Evolutionary conservation across 2,888 invertebrate genomes (phyloP), one percentile per base, ranked within the genome.

Genomic region (Formica aserva): DNA sequence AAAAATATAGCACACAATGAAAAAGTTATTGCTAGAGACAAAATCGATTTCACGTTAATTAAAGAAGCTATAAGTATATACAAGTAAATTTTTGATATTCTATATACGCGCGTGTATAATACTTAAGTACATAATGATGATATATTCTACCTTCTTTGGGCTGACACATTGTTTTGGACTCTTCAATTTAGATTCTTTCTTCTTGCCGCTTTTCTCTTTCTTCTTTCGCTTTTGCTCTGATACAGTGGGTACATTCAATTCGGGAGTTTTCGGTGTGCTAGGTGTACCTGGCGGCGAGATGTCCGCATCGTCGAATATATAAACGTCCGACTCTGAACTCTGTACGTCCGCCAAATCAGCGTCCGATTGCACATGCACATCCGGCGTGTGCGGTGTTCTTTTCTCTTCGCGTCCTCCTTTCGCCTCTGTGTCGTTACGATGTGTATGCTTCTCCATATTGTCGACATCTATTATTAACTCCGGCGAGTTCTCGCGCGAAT

Each of bases 211-310:
- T 91, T 95, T 96, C 91, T 96, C 96, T 90, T 96, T 96, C 91
- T 96, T 96, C 90, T 95, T 95, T 94, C 96, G 96, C 66, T 94
- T 95, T 72, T 93, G 94, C 15, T 94, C 95, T 0, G 84, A 69
- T 92, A 96, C 95, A 91, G 95, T 95, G 92, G 96, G 96, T 91
- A 96, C 94, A 93, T 96, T 95, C 72, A 96, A 94, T 92, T 96
- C 96, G 0, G 96, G 96, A 18, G 96, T 96, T 93, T 95, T 96
- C 3, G 96, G 96, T 15, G 96, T 95, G 9, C 95, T 95, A 0
- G 96, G 96, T 1, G 95, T 96, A 38, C 95, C 96, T 6, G 96
- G 95, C 55, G 96, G 96, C 1, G 96, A 96, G 90, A 95, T 94
- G 90, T 96, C 95, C 90, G 95, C 94, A 89, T 96, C 95, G 76